Base-by-base conservation (phyloP, 2,113 vertebrate species). In the Phyllostomus hastatus region DNA sequence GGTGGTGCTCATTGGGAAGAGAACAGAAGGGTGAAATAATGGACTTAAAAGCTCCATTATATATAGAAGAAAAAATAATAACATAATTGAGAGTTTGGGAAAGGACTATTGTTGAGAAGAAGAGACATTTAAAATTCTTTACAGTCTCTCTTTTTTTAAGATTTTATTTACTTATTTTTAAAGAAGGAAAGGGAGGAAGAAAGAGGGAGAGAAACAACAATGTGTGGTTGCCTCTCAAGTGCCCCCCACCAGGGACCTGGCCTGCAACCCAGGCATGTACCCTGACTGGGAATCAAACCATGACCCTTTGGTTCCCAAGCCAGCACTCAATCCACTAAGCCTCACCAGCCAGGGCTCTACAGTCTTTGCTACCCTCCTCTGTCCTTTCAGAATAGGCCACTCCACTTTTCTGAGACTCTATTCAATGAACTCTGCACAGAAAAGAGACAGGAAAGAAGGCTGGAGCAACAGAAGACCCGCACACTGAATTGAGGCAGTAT, bases 361-460 rank as follows among this genome's bases (percentile, higher is more conserved):
- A 24, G 22, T 59, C 57, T 57, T 57, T 57, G 19, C 5, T 46
- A 31, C 8, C 14, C 22, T 90, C 46, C 52, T 84, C 85, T 15
- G 31, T 69, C 59, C 43, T 89, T 59, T 66, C 92, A 76, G 33
- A 83, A 84, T 8, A 33, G 31, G 48, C 4, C 54, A 33, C 41
- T 80, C 41, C 33, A 24, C 50, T 79, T 91, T n/a, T 75, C 87
- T 24, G 66, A 84, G 48, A 11, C 26, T 70, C 54, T 43, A 83
- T 72, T 82, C 92, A 87, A 7, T 52, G 33, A 85, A 78, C 24
- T 94, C 15, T 17, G 7, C 48, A 73, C 35, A 91, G 90, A 84
- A 72, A 3, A 69, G 16, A 91, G 24, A 78, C 5, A 35, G 26
- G 31, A 28, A 70, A 59, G 38, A 22, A 91, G 33, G 33, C 26